Evolutionary conservation across 2,888 invertebrate genomes (phyloP), one percentile per base, ranked within the genome.

Genomic region (Omphaloscelis lunosa): DNA sequence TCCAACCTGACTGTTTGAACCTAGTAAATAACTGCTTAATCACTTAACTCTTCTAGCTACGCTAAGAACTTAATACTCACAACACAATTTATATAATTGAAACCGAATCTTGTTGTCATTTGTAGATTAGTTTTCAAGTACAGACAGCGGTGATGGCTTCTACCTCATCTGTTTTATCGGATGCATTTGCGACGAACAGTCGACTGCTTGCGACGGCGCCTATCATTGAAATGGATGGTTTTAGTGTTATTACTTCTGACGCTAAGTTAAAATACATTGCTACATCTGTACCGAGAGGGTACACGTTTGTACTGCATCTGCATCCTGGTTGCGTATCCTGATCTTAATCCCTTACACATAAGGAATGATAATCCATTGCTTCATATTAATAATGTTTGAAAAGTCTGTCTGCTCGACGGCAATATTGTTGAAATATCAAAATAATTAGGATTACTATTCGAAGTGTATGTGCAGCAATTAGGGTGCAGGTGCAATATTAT

Each of bases 41-140:
- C 72, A 78, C 67, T 81, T 69, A 23, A 27, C 73, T 74, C 56
- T 23, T 66, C 41, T 7, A 65, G 51, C 62, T 34, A 9, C n/a
- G 61, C 73, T 56, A 29, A 63, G 59, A 72, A 56, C 74, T 66
- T 68, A 34, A 39, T 56, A 62, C 67, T 80, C 69, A 61, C 69
- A 75, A 78, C 66, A 79, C 79, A 72, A 86, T 82, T 84, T 76
- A 76, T 73, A 75, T 75, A 74, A 85, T 78, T 86, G 86, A 81
- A 83, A 86, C 72, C 34, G 76, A 85, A 83, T 80, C 67, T 71
- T 68, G 61, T 75, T 81, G 59, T 77, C 70, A 74, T 80, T 80
- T 72, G 65, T 72, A 78, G 72, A 85, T 85, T 80, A 72, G 72
- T 81, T 83, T 66, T 61, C 34, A 56, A 72, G 71, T n/a, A 51